Evolutionary conservation across 2,113 vertebrate genomes (phyloP).

Genomic region (Pogonocichla stellata): DNA sequence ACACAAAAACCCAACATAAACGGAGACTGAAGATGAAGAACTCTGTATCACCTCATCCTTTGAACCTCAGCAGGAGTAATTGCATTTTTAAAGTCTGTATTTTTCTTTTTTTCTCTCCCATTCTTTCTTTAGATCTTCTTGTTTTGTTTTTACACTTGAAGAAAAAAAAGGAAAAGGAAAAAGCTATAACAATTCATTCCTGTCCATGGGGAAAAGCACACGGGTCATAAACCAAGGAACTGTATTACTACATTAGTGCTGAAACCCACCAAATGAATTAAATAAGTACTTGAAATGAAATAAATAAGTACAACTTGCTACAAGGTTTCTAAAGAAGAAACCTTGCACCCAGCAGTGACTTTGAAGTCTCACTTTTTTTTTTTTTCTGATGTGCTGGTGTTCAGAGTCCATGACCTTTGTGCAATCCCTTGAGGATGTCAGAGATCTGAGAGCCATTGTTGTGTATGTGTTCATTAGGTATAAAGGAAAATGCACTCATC

Average conservation of each 20-base stretch:
- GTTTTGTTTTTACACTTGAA: conserved; percentile 31
- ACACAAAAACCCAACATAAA: conserved; percentile 18
- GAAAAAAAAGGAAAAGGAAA: neutral
- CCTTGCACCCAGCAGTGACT: conserved; percentile 41
- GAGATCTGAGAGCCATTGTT: conserved; percentile 70
- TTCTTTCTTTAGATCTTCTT: conserved; percentile 21
- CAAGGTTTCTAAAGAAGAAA: conserved; percentile 56
- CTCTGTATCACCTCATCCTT: neutral
- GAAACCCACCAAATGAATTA: conserved; percentile 57
- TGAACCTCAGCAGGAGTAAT: conserved; percentile 4
- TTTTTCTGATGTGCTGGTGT: conserved; percentile 9
- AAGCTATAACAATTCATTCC: neutral
- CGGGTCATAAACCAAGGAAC: conserved; percentile 41
- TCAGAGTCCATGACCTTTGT: conserved; percentile 53
- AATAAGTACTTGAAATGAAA: conserved; percentile 59
- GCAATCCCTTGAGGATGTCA: conserved; percentile 50
- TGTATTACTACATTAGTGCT: conserved; percentile 43
- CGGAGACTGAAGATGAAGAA: conserved; percentile 20
- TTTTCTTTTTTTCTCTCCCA: neutral
- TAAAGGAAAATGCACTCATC: conserved; percentile 59
- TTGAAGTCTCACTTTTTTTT: conserved; percentile 54
- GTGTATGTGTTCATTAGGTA: conserved; percentile 60
- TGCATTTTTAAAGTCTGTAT: conserved; percentile 25
- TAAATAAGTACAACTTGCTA: conserved; percentile 51
- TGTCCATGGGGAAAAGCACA: neutral